phyloP scores from a whole-genome alignment of 2,113 vertebrate species.

The Thymallus thymallus region DNA sequence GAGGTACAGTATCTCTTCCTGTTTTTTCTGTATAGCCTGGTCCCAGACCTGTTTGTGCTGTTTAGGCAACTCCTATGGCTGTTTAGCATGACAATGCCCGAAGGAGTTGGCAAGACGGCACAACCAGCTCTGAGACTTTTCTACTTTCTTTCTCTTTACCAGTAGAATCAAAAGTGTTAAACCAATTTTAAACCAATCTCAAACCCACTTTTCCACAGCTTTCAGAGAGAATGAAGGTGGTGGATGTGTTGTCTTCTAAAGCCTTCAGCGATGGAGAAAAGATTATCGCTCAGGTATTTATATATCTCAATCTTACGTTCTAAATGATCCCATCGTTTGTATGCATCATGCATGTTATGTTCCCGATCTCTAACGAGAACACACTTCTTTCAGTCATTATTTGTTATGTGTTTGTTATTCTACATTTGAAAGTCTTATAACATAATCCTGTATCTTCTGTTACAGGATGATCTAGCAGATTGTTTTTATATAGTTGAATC shows the following conservation, averaged over 20 bases:
- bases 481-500: slow-evolving; percentile 98
- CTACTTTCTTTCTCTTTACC: neutral
- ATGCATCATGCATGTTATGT: neutral
- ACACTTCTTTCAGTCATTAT: neutral
- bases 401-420: neutral
- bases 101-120: no score
- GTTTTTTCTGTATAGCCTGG: no score
- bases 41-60: no score
- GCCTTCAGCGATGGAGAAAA: slow-evolving; percentile 88
- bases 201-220: slow-evolving; percentile 69
- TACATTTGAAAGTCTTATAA: neutral
- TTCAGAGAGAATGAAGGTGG: slow-evolving; percentile 97
- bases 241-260: slow-evolving; percentile 93
- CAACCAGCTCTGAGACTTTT: no score
- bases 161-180: neutral
- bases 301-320: neutral
- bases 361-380: neutral
- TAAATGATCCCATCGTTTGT: neutral
- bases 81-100: no score
- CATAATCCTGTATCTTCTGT: slow-evolving; percentile 21
- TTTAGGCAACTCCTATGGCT: no score
- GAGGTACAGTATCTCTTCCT: slow-evolving; percentile 76
- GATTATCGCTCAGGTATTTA: slow-evolving; percentile 93
- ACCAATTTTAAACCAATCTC: slow-evolving; percentile 18
- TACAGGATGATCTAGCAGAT: slow-evolving; percentile 91